Conservation (phyloP, 2,888 invertebrate species). For the Hyles lineata region DNA sequence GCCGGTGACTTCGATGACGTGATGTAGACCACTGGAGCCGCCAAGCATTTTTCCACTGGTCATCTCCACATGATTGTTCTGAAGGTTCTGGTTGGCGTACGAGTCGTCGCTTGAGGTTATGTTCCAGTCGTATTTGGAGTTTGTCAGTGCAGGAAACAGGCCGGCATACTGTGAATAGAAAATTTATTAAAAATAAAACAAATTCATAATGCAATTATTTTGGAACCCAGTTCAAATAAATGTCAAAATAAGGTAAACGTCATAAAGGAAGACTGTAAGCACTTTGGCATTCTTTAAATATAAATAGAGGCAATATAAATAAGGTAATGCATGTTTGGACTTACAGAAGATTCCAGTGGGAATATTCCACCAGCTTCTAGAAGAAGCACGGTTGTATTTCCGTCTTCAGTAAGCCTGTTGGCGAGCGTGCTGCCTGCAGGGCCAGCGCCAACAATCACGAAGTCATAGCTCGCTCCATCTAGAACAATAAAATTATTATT, state of each 20-base stretch:
- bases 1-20: slow-evolving; percentile 49
- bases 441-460: slow-evolving; percentile 48
- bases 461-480: slow-evolving; percentile 39
- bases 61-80: slow-evolving; percentile 34
- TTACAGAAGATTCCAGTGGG: slow-evolving; percentile 43
- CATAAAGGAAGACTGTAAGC: no score
- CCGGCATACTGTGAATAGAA: slow-evolving; percentile 47
- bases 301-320: no score
- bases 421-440: slow-evolving; percentile 47
- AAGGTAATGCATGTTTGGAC: neutral
- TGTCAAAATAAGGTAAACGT: no score
- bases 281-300: no score
- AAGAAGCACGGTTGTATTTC: slow-evolving; percentile 39
- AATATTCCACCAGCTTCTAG: slow-evolving; percentile 50
- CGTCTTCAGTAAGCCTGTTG: slow-evolving; percentile 45
- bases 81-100: slow-evolving; percentile 43
- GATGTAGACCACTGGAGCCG: slow-evolving; percentile 53
- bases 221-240: no score
- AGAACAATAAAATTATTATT: slow-evolving; percentile 17
- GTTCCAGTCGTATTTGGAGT: slow-evolving; percentile 48
- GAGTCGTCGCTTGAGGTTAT: slow-evolving; percentile 46
- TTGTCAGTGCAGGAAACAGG: slow-evolving; percentile 46
- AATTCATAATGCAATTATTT: no score
- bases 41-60: slow-evolving; percentile 60
- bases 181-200: neutral